A percentile compares a stretch with the other conserved stretches of the same genome.
Conservation (phyloP, 2,113 vertebrate genomes). For the Anser cygnoides region DNA sequence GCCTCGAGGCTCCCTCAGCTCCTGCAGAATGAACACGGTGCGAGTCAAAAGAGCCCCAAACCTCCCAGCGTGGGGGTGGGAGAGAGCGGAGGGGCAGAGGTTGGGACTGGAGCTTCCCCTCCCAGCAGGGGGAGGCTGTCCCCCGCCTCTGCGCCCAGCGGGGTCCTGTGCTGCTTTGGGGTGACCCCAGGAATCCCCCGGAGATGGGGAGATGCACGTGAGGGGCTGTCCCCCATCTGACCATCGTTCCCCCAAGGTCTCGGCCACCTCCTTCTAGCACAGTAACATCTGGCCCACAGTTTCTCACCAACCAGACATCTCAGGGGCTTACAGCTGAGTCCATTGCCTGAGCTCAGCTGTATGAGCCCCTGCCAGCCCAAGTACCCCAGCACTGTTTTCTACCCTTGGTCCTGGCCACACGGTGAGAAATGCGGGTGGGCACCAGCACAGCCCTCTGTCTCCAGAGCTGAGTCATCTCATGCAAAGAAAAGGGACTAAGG, state of each 20-base stretch:
- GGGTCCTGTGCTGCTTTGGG: no score
- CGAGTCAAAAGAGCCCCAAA: no score
- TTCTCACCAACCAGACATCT: neutral
- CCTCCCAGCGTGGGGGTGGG: neutral
- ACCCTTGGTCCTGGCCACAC: accelerated
- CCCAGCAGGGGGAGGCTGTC: neutral
- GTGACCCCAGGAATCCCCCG: neutral
- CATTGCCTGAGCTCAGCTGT: neutral
- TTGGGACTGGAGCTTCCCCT: neutral
- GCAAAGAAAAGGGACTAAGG: neutral
- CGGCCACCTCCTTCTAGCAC: neutral
- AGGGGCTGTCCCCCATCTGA: no score
- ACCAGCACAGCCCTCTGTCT: accelerated
- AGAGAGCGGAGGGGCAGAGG: neutral
- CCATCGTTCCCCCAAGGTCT: neutral
- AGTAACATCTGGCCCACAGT: neutral
- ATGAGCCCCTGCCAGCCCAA: neutral
- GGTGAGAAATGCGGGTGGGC: neutral
- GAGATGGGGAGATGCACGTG: neutral
- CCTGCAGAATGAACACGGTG: neutral
- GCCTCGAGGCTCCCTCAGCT: neutral
- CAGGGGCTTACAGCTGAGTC: accelerated
- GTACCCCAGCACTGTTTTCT: neutral
- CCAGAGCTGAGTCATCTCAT: neutral
- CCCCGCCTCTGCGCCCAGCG: neutral